Percentiles rank a stretch among this genome's conserved stretches.
Evolutionary conservation across 2,113 vertebrate genomes (phyloP).

Genomic region (Oryzias melastigma): DNA sequence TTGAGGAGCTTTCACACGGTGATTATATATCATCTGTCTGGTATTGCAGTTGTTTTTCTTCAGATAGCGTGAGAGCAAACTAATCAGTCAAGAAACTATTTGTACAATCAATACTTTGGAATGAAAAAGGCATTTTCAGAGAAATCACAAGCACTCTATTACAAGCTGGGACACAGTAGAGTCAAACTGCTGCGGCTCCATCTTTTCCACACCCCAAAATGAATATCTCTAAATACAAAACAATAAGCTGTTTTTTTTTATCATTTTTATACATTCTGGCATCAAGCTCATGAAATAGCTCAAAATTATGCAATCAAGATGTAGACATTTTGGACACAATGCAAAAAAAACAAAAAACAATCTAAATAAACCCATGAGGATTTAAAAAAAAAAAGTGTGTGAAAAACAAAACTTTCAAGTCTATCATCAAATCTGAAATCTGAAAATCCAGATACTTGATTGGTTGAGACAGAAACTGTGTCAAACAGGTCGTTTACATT

Average conservation of each 20-base stretch:
- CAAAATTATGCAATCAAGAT: no score
- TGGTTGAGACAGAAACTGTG: neutral
- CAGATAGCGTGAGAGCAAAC: neutral
- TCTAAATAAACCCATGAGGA: no score
- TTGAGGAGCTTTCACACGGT: neutral
- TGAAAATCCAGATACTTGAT: neutral
- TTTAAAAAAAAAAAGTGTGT: no score
- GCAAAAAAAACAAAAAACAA: no score
- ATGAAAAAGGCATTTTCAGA: neutral
- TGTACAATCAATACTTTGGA: neutral
- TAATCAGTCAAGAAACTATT: neutral
- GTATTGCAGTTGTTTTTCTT: neutral
- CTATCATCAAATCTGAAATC: no score
- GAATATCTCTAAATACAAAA: neutral
- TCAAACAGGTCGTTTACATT: neutral
- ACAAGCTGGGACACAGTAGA: conserved; percentile 7
- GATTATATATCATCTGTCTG: neutral
- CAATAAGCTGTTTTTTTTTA: neutral
- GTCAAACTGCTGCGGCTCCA: neutral
- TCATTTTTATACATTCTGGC: no score
- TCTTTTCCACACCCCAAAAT: neutral
- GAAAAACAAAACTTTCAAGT: no score
- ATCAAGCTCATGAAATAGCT: no score
- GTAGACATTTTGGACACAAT: no score
- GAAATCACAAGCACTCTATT: neutral